A percentile compares a stretch with the other conserved stretches of the same genome.
phyloP scores from a whole-genome alignment of 2,113 vertebrate genomes.

The Urocolius indicus region DNA sequence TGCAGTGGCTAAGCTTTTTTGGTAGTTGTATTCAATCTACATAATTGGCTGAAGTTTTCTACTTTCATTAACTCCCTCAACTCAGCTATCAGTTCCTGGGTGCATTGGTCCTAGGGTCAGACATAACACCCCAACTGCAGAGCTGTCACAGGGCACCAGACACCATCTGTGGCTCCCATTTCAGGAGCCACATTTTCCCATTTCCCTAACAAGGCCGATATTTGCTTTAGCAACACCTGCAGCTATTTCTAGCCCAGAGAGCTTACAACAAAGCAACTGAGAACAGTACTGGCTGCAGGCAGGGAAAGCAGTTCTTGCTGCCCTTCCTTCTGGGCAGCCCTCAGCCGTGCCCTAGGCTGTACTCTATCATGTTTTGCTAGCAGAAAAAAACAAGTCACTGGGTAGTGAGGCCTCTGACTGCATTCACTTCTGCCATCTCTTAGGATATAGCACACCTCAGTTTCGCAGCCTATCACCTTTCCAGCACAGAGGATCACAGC shows the following conservation, averaged over 20 bases:
- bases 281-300: not conserved
- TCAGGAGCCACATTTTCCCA: not conserved
- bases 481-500: not conserved
- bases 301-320: not conserved
- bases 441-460: not conserved
- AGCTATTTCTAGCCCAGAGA: not conserved
- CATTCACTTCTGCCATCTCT: not conserved
- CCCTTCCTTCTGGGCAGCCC: not conserved
- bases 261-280: not conserved
- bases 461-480: not conserved
- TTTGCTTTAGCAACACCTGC: not conserved
- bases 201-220: rapidly evolving
- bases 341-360: not conserved
- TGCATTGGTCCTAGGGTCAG: not conserved
- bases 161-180: not conserved
- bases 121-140: not conserved
- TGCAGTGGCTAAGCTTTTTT: not conserved
- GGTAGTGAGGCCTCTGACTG: not conserved
- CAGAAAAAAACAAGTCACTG: not conserved
- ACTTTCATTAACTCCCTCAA: not conserved
- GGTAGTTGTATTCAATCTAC: not conserved
- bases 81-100: not conserved
- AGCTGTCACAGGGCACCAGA: not conserved
- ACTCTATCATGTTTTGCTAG: rapidly evolving
- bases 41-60: not conserved